A percentile compares a stretch with the other conserved stretches of the same genome.
These are phyloP conservation scores for Atethmia centrago DNA, from an alignment of 2,888 invertebrate genomes.

Conservation along the genomic window DNA sequence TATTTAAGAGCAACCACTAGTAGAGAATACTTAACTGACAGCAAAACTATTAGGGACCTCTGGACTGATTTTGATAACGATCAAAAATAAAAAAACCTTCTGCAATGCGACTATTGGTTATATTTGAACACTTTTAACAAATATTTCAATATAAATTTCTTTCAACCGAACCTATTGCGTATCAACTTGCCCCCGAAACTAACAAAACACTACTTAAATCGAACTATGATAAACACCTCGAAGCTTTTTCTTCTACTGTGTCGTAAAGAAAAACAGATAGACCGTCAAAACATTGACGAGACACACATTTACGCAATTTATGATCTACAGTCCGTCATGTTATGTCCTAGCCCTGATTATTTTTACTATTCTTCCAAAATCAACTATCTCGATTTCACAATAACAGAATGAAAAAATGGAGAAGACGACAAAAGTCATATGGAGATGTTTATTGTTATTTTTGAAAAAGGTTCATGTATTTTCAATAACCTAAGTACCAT, in stretches of 20 bases:
- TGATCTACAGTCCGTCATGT: neutral
- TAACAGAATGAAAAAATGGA: slow-evolving; percentile 13
- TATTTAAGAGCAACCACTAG: slow-evolving; percentile 66
- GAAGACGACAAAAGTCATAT: slow-evolving; percentile 6
- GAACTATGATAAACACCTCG: slow-evolving; percentile 8
- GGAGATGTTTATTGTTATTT: slow-evolving; percentile 16
- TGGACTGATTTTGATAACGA: slow-evolving; percentile 18
- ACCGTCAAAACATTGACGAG: neutral
- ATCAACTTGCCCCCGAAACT: slow-evolving; percentile 9
- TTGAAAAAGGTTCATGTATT: slow-evolving; percentile 12
- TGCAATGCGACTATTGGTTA: slow-evolving; percentile 55
- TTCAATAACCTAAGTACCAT: neutral
- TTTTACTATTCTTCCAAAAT: slow-evolving; percentile 15
- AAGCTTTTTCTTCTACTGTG: no score
- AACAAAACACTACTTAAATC: slow-evolving; percentile 4
- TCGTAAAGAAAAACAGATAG: slow-evolving; percentile 7
- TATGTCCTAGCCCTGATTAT: neutral
- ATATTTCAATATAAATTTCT: slow-evolving; percentile 56
- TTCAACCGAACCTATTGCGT: slow-evolving; percentile 59
- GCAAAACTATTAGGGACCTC: slow-evolving; percentile 40
- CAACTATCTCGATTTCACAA: neutral
- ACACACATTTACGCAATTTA: neutral
- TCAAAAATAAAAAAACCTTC: slow-evolving; percentile 5
- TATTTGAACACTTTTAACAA: slow-evolving; percentile 54
- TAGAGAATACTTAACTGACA: slow-evolving; percentile 35